Base-by-base conservation (phyloP, 1,140 invertebrate genomes). In the Eumeta japonica region DNA sequence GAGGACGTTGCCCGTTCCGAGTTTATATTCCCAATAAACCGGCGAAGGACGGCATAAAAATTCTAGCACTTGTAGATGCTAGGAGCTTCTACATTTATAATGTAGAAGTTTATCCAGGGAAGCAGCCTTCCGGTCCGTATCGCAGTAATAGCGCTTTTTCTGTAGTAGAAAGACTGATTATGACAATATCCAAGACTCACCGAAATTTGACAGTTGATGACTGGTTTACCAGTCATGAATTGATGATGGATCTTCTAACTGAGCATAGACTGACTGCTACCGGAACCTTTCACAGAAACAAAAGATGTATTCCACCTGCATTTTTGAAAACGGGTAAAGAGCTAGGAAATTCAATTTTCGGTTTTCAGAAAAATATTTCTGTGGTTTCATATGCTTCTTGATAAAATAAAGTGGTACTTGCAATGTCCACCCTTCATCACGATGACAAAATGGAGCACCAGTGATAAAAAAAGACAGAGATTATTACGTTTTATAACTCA, bases 1-100 rank as follows among this genome's bases (percentile, higher is more conserved):
- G 55, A 28, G 72, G 70, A 13, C 41, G 54, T 14, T 74, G 62
- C 36, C 12, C 14, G 14, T 78, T 77, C 39, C 46, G 57, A 28
- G 50, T 65, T 30, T 76, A 75, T 45, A 73, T 79, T 16, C 63
- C 67, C 3, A 56, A 55, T 28, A 79, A 79, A 58, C 74, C 75
- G 2, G 57, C 48, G 31, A 77, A 76, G 46, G 79, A 74, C 49
- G 73, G 65, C 2, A 52, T 77, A 16, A 77, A 75, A 55, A 50
- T 59, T 28, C 58, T 41, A 42, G 43, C 52, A 10, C 40, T 59
- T 28, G 47, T 48, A 3, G 52, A 66, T 45, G 37, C 55, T 10
- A 55, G 52, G 43, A 41, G 52, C 16, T 35, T 44, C 28, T 60
- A 54, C 38, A 28, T 41, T 24, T 11, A 39, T 3, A 60, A 58